These are phyloP conservation scores for Tupiocoris notatus DNA, from an alignment of 2,888 invertebrate genomes.

Conservation along the genomic window DNA sequence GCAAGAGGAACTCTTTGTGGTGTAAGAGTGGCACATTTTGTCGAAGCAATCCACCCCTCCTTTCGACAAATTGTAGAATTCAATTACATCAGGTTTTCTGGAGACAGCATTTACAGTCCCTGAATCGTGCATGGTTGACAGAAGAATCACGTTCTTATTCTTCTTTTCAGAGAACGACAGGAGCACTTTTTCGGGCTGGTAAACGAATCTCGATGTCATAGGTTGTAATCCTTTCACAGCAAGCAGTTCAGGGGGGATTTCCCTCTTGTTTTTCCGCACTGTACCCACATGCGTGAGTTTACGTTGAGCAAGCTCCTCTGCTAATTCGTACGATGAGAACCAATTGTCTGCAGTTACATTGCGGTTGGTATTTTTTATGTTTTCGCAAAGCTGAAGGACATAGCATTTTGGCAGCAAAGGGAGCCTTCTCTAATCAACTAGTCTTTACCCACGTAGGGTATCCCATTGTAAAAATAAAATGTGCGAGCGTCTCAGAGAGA, in stretches of 20 bases:
- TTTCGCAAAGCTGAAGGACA: slow-evolving; percentile 42
- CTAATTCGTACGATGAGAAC: slow-evolving; percentile 35
- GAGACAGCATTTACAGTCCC: background rate
- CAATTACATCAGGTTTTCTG: slow-evolving; percentile 19
- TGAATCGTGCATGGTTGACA: slow-evolving; percentile 31
- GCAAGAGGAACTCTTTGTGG: slow-evolving; percentile 6
- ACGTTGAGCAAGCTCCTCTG: slow-evolving; percentile 45
- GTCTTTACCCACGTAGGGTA: slow-evolving; percentile 45
- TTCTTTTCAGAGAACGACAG: slow-evolving; percentile 1
- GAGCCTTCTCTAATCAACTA: slow-evolving; percentile 18
- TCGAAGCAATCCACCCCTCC: slow-evolving; percentile 28
- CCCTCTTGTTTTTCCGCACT: slow-evolving; percentile 49
- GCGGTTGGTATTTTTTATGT: slow-evolving; percentile 43
- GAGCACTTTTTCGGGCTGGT: slow-evolving; percentile 27
- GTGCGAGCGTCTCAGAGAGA: slow-evolving; percentile 38
- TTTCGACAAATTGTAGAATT: slow-evolving; percentile 22
- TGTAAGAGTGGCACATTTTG: slow-evolving; percentile 16
- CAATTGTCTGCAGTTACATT: slow-evolving; percentile 48
- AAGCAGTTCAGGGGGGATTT: slow-evolving; percentile 50
- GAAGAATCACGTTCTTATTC: slow-evolving; percentile 19
- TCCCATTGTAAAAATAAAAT: slow-evolving; percentile 33
- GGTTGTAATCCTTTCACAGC: background rate
- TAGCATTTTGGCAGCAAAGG: slow-evolving; percentile 41
- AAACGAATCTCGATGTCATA: slow-evolving; percentile 22
- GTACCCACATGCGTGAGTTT: slow-evolving; percentile 48